A percentile compares a stretch with the other conserved stretches of the same genome.
These are phyloP conservation scores for Metacarcinus magister DNA, from an alignment of 2,888 invertebrate species.

Conservation along the genomic window DNA sequence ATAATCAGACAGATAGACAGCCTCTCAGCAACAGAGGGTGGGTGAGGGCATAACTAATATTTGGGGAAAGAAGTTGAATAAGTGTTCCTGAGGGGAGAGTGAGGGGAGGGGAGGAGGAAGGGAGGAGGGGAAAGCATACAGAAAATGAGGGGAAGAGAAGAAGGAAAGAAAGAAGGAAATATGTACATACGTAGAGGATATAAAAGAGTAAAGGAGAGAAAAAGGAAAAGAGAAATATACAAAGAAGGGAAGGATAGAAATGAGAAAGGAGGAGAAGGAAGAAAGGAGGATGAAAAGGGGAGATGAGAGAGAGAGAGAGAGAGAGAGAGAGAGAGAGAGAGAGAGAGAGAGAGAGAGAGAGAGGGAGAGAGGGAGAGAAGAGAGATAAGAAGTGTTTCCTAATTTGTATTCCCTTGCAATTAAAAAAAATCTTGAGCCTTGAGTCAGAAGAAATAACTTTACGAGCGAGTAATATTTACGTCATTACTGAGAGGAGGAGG, in stretches of 20 bases:
- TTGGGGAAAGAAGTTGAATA: background rate
- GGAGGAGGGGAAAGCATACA: no score
- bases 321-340: background rate
- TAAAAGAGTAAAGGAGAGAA: background rate
- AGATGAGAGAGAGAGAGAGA: background rate
- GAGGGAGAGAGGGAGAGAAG: background rate
- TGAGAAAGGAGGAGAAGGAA: background rate
- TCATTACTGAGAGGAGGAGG: background rate
- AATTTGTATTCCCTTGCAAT: background rate
- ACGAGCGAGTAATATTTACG: background rate
- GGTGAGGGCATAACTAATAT: background rate
- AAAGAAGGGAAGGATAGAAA: no score
- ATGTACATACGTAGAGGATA: no score
- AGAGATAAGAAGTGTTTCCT: background rate
- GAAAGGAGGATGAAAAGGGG: background rate
- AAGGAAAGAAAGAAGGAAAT: no score
- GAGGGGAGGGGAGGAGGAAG: background rate
- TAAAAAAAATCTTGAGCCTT: background rate
- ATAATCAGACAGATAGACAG: slow-evolving; percentile 7
- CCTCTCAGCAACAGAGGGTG: background rate
- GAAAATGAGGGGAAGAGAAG: background rate
- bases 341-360: background rate
- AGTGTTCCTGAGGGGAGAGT: background rate
- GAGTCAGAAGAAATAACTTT: background rate
- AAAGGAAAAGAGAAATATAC: background rate